Percentiles rank a stretch among this genome's conserved stretches.
These are phyloP conservation scores for Malacoctenus gilli DNA, from an alignment of 2,797 vertebrate species.

Conservation along the genomic window DNA sequence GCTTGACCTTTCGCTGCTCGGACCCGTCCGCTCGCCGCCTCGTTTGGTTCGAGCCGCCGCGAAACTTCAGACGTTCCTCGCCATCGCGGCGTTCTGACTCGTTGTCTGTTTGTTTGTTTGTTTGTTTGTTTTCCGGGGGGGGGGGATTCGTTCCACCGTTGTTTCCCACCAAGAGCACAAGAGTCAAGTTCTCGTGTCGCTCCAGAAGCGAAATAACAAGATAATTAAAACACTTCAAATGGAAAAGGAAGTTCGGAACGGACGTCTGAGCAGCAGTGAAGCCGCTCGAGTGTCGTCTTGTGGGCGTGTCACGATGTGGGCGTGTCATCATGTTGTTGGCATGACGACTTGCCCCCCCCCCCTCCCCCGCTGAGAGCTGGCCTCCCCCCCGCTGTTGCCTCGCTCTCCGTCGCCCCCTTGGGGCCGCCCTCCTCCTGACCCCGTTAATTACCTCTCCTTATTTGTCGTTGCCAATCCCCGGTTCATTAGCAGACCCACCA, in stretches of 20 bases:
- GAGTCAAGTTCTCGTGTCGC: too few species aligned
- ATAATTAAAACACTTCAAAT: too few species aligned
- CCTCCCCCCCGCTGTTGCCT: constrained; percentile 10
- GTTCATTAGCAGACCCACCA: constrained; percentile 38
- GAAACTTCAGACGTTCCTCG: not conserved
- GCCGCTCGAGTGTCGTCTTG: too few species aligned
- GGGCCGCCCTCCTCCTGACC: constrained; percentile 46
- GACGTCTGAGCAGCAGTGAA: too few species aligned
- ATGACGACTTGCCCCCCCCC: not conserved
- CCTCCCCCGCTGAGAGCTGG: constrained; percentile 8
- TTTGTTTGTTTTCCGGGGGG: too few species aligned
- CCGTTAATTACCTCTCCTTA: constrained; percentile 65
- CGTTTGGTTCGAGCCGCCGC: not conserved
- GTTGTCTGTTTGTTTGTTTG: too few species aligned
- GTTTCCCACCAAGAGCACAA: too few species aligned
- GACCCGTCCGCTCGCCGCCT: not conserved
- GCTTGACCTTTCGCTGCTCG: constrained; percentile 4
- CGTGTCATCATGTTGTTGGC: not conserved
- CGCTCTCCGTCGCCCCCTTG: constrained; percentile 27
- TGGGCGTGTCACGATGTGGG: not conserved
- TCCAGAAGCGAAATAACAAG: too few species aligned
- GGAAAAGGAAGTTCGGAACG: too few species aligned
- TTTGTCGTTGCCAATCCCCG: constrained; percentile 54
- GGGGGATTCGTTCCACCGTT: too few species aligned
- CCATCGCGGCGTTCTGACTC: too few species aligned